Evolutionary conservation across 2,113 vertebrate genomes (phyloP).

Genomic region (Butorides virescens): DNA sequence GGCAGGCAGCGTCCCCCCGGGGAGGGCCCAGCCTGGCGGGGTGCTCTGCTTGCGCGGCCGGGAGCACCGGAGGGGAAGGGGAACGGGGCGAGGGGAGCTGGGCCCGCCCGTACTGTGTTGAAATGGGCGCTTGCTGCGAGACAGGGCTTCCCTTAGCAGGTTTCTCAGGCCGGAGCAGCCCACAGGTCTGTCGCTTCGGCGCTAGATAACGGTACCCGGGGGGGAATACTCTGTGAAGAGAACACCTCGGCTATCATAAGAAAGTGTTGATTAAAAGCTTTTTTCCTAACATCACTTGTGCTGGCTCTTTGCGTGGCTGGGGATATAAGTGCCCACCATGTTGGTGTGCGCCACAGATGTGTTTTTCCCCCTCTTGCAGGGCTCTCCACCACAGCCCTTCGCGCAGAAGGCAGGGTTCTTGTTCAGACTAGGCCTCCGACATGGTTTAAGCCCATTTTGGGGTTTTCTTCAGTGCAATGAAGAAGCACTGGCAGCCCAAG

Average conservation of each 20-base stretch:
- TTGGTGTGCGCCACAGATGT: neutral
- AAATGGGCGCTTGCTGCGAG: neutral
- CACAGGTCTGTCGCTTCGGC: fast-evolving
- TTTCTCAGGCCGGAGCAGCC: fast-evolving
- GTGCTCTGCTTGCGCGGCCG: too few species aligned
- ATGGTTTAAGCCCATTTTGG: neutral
- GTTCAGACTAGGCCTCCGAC: neutral
- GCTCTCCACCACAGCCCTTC: fast-evolving
- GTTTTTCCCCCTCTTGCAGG: neutral
- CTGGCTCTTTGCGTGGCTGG: too few species aligned
- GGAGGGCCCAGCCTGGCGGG: neutral
- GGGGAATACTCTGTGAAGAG: fast-evolving
- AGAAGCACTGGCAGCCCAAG: too few species aligned
- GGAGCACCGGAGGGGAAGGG: neutral
- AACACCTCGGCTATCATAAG: fast-evolving
- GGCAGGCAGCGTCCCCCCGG: too few species aligned
- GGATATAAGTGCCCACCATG: fast-evolving
- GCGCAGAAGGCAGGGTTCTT: fast-evolving
- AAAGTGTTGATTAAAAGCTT: neutral
- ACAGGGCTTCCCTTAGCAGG: fast-evolving
- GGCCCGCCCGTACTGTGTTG: neutral
- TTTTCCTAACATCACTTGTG: fast-evolving
- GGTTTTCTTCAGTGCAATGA: neutral
- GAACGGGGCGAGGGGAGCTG: neutral
- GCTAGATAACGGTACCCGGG: fast-evolving